These are phyloP conservation scores for Venustaconcha ellipsiformis DNA, from an alignment of 1,140 invertebrate species.

Conservation along the genomic window DNA sequence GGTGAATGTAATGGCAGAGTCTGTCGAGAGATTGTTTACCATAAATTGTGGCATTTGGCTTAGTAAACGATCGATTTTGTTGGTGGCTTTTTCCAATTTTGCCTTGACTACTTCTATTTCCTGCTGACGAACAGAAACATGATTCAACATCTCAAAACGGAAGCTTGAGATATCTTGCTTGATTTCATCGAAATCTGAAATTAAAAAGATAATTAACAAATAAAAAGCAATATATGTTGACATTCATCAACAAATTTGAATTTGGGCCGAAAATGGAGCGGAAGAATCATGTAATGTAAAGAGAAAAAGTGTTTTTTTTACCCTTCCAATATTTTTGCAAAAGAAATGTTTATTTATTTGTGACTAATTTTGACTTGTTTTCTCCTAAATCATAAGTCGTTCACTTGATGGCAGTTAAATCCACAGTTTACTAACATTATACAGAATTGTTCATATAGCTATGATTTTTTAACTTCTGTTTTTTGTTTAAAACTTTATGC, in stretches of 20 bases:
- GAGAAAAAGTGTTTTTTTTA: background rate
- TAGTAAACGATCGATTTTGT: slow-evolving; percentile 35
- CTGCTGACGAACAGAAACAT: slow-evolving; percentile 36
- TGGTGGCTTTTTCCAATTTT: slow-evolving; percentile 27
- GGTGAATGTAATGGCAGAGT: background rate
- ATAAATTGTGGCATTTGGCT: slow-evolving; percentile 24
- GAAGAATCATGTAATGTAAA: background rate
- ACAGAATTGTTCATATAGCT: too few species aligned
- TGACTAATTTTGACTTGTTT: too few species aligned
- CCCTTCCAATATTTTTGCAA: background rate
- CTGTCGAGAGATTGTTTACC: slow-evolving; percentile 12
- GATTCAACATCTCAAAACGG: slow-evolving; percentile 56
- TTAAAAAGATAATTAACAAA: background rate
- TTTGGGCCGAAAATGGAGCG: background rate
- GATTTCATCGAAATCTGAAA: slow-evolving; percentile 52
- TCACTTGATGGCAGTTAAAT: too few species aligned
- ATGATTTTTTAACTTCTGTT: too few species aligned
- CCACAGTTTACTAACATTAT: too few species aligned
- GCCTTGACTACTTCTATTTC: slow-evolving; percentile 29
- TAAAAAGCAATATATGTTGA: background rate
- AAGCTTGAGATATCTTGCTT: slow-evolving; percentile 60
- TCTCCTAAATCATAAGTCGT: too few species aligned
- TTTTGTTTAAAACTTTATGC: too few species aligned
- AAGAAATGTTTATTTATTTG: too few species aligned
- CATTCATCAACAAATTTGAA: background rate